Conservation (phyloP, 92 coral and sea anemone species). For the Epizoanthus stellaris region DNA sequence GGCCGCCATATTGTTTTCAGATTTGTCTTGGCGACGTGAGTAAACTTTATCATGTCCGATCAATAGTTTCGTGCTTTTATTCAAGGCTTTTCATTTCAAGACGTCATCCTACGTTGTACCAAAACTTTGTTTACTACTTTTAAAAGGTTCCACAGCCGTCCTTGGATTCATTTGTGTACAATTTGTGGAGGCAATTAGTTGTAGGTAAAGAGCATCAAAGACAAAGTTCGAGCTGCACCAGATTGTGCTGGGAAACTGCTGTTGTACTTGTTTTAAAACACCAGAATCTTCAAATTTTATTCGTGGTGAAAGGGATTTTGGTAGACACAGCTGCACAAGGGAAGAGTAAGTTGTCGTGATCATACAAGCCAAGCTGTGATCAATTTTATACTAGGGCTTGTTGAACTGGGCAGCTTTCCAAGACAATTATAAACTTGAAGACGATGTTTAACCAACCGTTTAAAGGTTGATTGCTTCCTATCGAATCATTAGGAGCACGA, state of each 20-base stretch:
- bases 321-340: too few relatives aligned
- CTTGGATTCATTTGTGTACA: neutral
- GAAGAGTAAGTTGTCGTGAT: too few relatives aligned
- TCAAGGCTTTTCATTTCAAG: neutral
- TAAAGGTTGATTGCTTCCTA: neutral
- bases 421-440: neutral
- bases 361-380: neutral
- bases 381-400: neutral
- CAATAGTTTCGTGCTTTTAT: neutral
- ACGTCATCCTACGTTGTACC: slow-evolving; percentile 11
- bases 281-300: too few relatives aligned
- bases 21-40: slow-evolving; percentile 41
- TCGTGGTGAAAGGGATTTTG: too few relatives aligned
- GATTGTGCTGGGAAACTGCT: too few relatives aligned
- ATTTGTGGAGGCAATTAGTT: neutral
- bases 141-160: neutral
- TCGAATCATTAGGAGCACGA: neutral
- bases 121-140: neutral
- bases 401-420: neutral
- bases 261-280: too few relatives aligned
- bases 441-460: slow-evolving; percentile 11
- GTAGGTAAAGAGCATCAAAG: slow-evolving; percentile 24
- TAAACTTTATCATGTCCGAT: slow-evolving; percentile 3
- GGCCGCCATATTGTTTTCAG: slow-evolving; percentile 31
- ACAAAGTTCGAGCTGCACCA: too few relatives aligned